A percentile compares a stretch with the other conserved stretches of the same genome.
phyloP scores from a whole-genome alignment of 2,113 vertebrate genomes.

The Lampris incognitus region DNA sequence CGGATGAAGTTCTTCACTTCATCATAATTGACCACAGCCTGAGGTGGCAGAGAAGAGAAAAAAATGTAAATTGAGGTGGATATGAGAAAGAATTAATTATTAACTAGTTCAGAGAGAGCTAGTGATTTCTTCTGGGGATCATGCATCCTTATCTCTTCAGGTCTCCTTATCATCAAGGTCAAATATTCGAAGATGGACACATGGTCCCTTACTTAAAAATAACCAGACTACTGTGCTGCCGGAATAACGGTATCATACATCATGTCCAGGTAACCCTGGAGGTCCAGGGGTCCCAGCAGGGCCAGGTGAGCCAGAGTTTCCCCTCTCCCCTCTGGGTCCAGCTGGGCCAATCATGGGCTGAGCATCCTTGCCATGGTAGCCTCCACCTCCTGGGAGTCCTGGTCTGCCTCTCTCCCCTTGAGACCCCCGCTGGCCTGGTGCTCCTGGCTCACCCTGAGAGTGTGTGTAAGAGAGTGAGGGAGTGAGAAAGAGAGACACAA shows the following conservation, averaged over 20 bases:
- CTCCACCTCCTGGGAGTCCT: constrained; percentile 86
- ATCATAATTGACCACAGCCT: constrained; percentile 96
- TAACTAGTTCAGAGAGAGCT: constrained; percentile 53
- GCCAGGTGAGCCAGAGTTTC: constrained; percentile 85
- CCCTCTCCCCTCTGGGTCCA: constrained; percentile 91
- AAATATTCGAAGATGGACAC: constrained; percentile 6
- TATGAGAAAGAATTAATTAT: constrained; percentile 59
- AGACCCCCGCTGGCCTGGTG: constrained; percentile 84
- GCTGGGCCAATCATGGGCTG: constrained; percentile 87
- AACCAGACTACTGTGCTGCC: background rate
- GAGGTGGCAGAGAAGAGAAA: constrained; percentile 25
- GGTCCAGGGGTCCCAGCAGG: constrained; percentile 81
- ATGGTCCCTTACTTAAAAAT: constrained; percentile 9
- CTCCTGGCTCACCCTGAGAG: constrained; percentile 89
- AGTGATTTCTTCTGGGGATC: constrained; percentile 28
- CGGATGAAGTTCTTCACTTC: constrained; percentile 94
- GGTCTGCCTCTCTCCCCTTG: constrained; percentile 92
- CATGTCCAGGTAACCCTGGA: constrained; percentile 87
- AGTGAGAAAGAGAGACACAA: background rate
- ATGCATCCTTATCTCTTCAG: constrained; percentile 10
- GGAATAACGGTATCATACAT: constrained; percentile 81
- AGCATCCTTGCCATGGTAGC: constrained; percentile 85
- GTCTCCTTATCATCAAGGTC: background rate
- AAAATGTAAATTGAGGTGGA: constrained; percentile 48
- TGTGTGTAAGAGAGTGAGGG: background rate